phyloP scores from a whole-genome alignment of 2,113 vertebrate genomes.

The Xiphophorus maculatus region DNA sequence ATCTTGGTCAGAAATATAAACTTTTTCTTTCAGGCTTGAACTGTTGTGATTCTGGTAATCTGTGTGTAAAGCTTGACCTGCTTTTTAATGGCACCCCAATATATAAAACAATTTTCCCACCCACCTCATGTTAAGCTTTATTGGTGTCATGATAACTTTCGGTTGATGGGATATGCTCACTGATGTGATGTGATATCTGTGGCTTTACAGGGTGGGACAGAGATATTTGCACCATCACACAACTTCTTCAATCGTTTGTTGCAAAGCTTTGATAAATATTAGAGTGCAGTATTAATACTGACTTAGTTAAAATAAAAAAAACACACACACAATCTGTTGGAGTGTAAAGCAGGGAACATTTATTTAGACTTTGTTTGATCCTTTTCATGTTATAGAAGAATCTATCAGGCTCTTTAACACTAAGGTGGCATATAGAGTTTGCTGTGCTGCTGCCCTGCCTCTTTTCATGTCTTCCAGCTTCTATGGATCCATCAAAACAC shows the following conservation, averaged over 20 bases:
- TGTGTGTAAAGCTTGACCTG: too few species aligned
- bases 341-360: conserved; percentile 58
- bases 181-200: conserved; percentile 15
- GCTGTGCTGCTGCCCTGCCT: conserved; percentile 35
- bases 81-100: too few species aligned
- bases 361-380: conserved; percentile 76
- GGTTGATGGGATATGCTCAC: neutral
- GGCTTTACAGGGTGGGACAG: conserved; percentile 41
- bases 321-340: conserved; percentile 69
- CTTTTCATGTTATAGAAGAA: conserved; percentile 73
- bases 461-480: conserved; percentile 43
- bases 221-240: conserved; percentile 60
- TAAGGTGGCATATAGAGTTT: conserved; percentile 46
- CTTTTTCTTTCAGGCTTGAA: too few species aligned
- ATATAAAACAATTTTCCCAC: neutral
- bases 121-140: neutral
- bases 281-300: neutral
- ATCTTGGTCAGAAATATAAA: too few species aligned
- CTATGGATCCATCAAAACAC: conserved; percentile 45
- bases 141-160: neutral
- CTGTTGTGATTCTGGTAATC: too few species aligned
- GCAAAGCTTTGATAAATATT: neutral
- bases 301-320: neutral
- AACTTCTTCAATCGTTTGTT: conserved; percentile 46
- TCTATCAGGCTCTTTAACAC: conserved; percentile 69